Base-by-base conservation (phyloP, 2,113 vertebrate genomes). In the Chroicocephalus ridibundus region DNA sequence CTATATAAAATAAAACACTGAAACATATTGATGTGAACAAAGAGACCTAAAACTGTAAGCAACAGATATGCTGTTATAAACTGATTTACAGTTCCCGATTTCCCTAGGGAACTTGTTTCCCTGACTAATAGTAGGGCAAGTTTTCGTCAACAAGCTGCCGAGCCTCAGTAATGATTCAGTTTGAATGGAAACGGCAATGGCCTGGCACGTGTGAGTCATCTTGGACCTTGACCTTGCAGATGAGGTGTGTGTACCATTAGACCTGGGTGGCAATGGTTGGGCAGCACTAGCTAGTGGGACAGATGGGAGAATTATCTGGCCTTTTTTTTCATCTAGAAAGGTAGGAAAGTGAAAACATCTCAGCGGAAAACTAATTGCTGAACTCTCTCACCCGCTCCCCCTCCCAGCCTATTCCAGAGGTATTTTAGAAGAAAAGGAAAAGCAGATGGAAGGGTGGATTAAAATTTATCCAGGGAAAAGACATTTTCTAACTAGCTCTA, bases 341-440 rank as follows among this genome's bases (percentile, higher is more conserved):
- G 21, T 54, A 46, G 14, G 51, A 83, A 72, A 44, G 2, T 38
- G 12, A 57, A 36, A 74, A 62, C 14, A 65, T 32, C 4, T 25
- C 29, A 55, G 27, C 52, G 17, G 20, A 83, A 95, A 77, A 82
- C 32, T 32, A 54, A 60, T 42, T 76, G 29, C 24, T 87, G 27
- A 77, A 36, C 6, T 66, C 16, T 2, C 3, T 2, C 17, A 11
- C 24, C 10, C 0, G 1, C 7, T 40, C 19, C 17, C 8, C 10
- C 7, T 38, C 24, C 10, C 16, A 42, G 36, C 6, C 22, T 75
- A 11, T 57, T 91, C 44, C 70, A 80, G 18, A 82, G 29, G 3
- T 15, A 40, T 83, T 95, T 82, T 88, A 77, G 68, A 80, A 74
- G 69, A 49, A 86, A 83, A 62, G 10, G 13, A 84, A 61, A 91